A percentile compares a stretch with the other conserved stretches of the same genome.
Evolutionary conservation across 2,797 vertebrate species (phyloP).

Genomic region (Acridotheres tristis): DNA sequence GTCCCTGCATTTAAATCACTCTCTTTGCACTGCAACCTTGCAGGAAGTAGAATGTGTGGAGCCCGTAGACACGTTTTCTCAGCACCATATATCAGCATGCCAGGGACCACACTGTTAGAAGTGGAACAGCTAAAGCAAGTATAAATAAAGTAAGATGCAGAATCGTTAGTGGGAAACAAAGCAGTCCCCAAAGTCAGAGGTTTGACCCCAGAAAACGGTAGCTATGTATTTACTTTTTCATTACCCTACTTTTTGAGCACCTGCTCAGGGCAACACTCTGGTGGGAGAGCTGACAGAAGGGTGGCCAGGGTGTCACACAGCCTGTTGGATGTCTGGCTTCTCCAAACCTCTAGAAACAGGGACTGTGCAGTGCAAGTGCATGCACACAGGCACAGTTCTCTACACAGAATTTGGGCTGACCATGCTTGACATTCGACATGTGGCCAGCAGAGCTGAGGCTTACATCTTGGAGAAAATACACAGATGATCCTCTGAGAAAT

Average conservation of each 20-base stretch:
- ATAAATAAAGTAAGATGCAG: not conserved
- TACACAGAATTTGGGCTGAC: not conserved
- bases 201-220: not conserved
- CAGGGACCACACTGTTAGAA: not conserved
- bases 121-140: not conserved
- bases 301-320: not conserved
- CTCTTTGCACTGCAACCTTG: not conserved
- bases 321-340: not conserved
- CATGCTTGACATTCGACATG: rapidly evolving
- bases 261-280: rapidly evolving
- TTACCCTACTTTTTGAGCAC: not conserved
- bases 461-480: rapidly evolving
- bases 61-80: not conserved
- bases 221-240: not conserved
- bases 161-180: not conserved
- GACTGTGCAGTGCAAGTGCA: rapidly evolving
- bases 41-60: not conserved
- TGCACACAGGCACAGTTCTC: not conserved
- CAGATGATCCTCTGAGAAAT: not conserved
- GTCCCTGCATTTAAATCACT: not conserved
- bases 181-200: not conserved
- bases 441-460: not conserved
- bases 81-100: rapidly evolving
- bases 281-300: not conserved
- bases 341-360: not conserved